Evolutionary conservation across 2,888 invertebrate genomes (phyloP).

Genomic region (Ligdia adustata): DNA sequence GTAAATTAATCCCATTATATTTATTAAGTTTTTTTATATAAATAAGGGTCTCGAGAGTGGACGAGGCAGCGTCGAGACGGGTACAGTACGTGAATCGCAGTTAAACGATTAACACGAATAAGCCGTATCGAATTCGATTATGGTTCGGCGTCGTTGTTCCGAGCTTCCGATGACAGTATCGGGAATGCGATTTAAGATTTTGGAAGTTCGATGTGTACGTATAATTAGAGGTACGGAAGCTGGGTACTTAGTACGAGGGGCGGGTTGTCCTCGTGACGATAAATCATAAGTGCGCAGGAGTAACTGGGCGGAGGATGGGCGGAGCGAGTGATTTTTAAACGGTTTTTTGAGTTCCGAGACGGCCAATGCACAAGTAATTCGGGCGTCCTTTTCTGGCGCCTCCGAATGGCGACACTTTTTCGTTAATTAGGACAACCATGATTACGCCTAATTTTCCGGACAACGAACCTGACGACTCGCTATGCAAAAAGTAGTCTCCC

Average conservation of each 20-base stretch:
- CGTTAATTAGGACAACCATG: constrained; percentile 79
- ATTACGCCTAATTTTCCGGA: constrained; percentile 72
- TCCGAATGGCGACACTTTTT: constrained; percentile 75
- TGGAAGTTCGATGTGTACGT: constrained; percentile 64
- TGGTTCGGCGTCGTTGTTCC: constrained; percentile 31
- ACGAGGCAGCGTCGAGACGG: constrained; percentile 41
- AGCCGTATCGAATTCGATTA: constrained; percentile 62
- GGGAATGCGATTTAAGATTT: constrained; percentile 70
- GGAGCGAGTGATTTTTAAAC: constrained; percentile 82
- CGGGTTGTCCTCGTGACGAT: constrained; percentile 79
- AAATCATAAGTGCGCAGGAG: constrained; percentile 81
- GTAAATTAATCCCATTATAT: constrained; percentile 29
- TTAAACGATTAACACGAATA: constrained; percentile 59
- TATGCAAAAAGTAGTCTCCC: constrained; percentile 26
- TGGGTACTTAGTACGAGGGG: constrained; percentile 75
- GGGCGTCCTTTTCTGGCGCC: constrained; percentile 76
- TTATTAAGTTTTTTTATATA: constrained; percentile 35
- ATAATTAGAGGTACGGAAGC: constrained; percentile 79
- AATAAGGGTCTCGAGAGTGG: constrained; percentile 34
- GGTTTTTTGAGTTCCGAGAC: constrained; percentile 77
- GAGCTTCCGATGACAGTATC: constrained; percentile 60
- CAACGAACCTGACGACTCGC: constrained; percentile 44
- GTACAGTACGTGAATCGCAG: constrained; percentile 52
- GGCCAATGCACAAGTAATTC: constrained; percentile 77
- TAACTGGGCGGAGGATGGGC: constrained; percentile 76